Conservation (phyloP, 2,113 vertebrate species). For the Glaucomys volans region DNA sequence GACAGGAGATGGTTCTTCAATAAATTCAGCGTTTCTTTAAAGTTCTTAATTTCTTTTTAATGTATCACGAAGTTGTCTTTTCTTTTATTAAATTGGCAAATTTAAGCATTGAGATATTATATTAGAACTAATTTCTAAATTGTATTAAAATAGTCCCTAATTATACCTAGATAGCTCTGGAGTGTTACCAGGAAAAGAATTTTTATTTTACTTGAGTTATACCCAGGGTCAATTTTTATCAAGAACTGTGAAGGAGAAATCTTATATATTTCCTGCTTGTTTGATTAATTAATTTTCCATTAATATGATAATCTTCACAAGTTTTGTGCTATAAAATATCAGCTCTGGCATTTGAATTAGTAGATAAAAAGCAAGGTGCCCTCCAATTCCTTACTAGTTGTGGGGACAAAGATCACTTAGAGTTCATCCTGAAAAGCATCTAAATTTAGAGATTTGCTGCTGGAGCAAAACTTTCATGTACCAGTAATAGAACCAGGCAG, state of each 20-base stretch:
- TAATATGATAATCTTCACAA: neutral
- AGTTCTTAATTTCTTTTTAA: neutral
- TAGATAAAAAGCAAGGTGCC: slow-evolving; percentile 70
- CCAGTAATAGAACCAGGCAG: slow-evolving; percentile 77
- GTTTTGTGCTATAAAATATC: neutral
- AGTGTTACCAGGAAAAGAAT: neutral
- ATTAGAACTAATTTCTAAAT: slow-evolving; percentile 29
- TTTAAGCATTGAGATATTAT: neutral
- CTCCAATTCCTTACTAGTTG: slow-evolving; percentile 38
- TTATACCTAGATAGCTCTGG: neutral
- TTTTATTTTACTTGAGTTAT: slow-evolving; percentile 24
- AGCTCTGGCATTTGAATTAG: slow-evolving; percentile 19
- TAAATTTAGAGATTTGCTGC: slow-evolving; percentile 82
- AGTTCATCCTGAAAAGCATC: slow-evolving; percentile 82
- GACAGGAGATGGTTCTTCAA: neutral
- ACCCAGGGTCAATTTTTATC: neutral
- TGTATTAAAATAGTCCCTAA: neutral
- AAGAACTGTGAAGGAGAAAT: slow-evolving; percentile 18
- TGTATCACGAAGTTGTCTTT: slow-evolving; percentile 7
- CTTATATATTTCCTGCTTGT: neutral
- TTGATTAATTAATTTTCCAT: slow-evolving; percentile 8
- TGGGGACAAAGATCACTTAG: slow-evolving; percentile 72
- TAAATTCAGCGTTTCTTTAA: slow-evolving; percentile 5
- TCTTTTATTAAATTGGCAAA: slow-evolving; percentile 4
- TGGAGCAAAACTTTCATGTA: slow-evolving; percentile 66